These are phyloP conservation scores for Phoxinus phoxinus DNA, from an alignment of 2,113 vertebrate genomes.

Conservation along the genomic window DNA sequence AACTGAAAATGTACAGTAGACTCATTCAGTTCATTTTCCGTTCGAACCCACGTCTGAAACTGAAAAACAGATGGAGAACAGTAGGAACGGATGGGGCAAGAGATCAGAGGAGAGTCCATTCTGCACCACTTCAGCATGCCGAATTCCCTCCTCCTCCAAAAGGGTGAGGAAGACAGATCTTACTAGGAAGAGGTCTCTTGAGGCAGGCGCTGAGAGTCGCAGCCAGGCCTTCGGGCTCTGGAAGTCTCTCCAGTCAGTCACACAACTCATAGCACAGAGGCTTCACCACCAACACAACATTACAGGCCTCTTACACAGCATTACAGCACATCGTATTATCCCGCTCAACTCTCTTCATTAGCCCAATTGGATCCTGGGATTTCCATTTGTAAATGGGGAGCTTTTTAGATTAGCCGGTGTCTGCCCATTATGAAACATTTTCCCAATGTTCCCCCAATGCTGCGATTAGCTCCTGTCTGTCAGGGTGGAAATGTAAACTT, in stretches of 20 bases:
- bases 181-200: slow-evolving; percentile 70
- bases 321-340: slow-evolving; percentile 84
- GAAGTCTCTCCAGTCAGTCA: slow-evolving; percentile 78
- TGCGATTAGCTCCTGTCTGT: slow-evolving; percentile 58
- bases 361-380: slow-evolving; percentile 84
- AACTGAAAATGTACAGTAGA: neutral
- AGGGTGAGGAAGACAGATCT: slow-evolving; percentile 65
- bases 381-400: slow-evolving; percentile 84
- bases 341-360: slow-evolving; percentile 82
- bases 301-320: slow-evolving; percentile 82
- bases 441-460: slow-evolving; percentile 58
- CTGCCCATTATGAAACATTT: slow-evolving; percentile 76
- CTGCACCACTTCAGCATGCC: slow-evolving; percentile 48
- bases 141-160: slow-evolving; percentile 60
- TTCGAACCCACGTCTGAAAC: neutral
- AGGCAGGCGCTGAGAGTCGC: slow-evolving; percentile 59
- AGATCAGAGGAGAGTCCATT: slow-evolving; percentile 40
- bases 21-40: slow-evolving; percentile 9
- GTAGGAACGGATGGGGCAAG: slow-evolving; percentile 36
- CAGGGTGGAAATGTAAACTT: slow-evolving; percentile 60
- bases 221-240: slow-evolving; percentile 73
- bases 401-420: slow-evolving; percentile 80
- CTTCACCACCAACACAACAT: slow-evolving; percentile 79
- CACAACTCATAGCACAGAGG: slow-evolving; percentile 72
- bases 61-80: slow-evolving; percentile 38